Evolutionary conservation across 2,888 invertebrate species (phyloP), one percentile per base, ranked within the genome.

Genomic region (Lymantria dispar): DNA sequence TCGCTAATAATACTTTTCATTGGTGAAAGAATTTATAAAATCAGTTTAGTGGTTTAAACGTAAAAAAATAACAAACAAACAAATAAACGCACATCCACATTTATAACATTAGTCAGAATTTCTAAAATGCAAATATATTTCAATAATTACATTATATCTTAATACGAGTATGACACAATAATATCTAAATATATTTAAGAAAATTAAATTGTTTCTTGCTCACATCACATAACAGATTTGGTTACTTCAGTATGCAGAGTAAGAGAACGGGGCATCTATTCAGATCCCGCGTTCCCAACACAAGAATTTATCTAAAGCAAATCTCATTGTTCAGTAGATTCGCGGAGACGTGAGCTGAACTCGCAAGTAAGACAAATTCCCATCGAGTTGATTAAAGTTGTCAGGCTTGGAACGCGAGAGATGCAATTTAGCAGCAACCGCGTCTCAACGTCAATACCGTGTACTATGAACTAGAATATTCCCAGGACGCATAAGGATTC

Each of bases 311-410:
- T 80, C 78, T 78, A 83, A 78, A 80, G 85, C 78, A 83, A 85
- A 85, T 85, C 83, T 83, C 84, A 80, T 84, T 85, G 85, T 85
- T 80, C 78, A 71, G 71, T 73, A 74, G 76, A 83, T 80, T 73
- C 74, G 70, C 56, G 64, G 76, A 79, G 77, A 85, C 83, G 84
- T 83, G 85, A 80, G 77, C 70, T 74, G 82, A 85, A 85, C 80
- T 82, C 74, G 65, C 79, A 81, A 82, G 78, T 78, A 85, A 87
- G 83, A 85, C 83, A 78, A 85, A 87, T 86, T 86, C 79, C 80
- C 83, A 85, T 84, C 78, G 84, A 80, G 74, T 85, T 87, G 85
- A 87, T 87, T 88, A 86, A 87, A 87, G 78, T 84, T 83, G 83
- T 83, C 84, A 81, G 83, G 67, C 70, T 70, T 61, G 66, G 73